Evolutionary conservation across 2,888 invertebrate species (phyloP).

Genomic region (Phalera bucephala): DNA sequence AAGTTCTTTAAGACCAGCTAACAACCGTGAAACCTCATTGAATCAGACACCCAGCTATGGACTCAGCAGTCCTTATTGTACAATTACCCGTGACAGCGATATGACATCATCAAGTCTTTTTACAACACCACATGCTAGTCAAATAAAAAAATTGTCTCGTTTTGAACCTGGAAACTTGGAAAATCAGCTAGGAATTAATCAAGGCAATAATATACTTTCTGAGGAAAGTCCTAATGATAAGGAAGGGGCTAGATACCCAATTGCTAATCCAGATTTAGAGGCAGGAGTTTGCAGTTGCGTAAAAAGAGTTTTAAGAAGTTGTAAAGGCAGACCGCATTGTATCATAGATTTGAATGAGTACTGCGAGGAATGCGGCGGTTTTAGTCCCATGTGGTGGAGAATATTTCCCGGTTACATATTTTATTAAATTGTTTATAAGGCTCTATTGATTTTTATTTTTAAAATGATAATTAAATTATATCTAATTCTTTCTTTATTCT

Average conservation of each 20-base stretch:
- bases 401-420: constrained; percentile 1
- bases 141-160: background rate
- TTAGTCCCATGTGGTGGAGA: constrained; percentile 2
- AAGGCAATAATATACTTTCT: too few relatives aligned
- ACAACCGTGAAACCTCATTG: background rate
- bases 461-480: too few relatives aligned
- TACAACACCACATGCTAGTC: background rate
- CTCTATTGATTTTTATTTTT: too few relatives aligned
- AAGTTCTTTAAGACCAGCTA: background rate
- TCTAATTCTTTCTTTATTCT: too few relatives aligned
- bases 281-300: background rate
- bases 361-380: constrained; percentile 2
- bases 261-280: background rate
- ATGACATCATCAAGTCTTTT: background rate
- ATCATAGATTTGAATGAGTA: background rate
- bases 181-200: background rate
- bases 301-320: background rate
- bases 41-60: background rate
- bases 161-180: background rate
- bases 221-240: too few relatives aligned
- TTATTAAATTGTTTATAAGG: background rate
- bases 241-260: background rate
- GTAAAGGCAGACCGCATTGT: background rate
- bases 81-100: background rate
- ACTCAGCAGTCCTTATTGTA: background rate